Percentiles rank a stretch among this genome's conserved stretches.
Conservation (phyloP, 2,113 vertebrate genomes). For the Tautogolabrus adspersus region DNA sequence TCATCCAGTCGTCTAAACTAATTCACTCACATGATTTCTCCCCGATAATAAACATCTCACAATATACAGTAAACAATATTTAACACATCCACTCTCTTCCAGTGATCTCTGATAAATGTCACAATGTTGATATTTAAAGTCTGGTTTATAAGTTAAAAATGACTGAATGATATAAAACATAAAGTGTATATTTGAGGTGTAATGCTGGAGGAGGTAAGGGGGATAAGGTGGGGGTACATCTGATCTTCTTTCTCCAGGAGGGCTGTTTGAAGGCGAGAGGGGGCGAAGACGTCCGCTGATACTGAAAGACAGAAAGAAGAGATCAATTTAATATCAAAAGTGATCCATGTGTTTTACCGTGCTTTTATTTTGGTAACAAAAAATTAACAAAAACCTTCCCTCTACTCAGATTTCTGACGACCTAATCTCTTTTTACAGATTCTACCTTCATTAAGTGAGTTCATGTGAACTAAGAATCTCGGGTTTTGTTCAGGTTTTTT, state of each 20-base stretch:
- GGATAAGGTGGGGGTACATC: slow-evolving; percentile 20
- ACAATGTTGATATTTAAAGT: slow-evolving; percentile 7
- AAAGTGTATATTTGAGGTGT: not conserved
- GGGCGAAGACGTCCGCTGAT: slow-evolving; percentile 88
- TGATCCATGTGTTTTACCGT: too few species aligned
- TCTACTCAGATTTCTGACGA: too few species aligned
- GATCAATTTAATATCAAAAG: not conserved
- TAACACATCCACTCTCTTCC: slow-evolving; percentile 5
- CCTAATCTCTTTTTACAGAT: too few species aligned
- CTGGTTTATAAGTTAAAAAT: not conserved
- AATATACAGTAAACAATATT: slow-evolving; percentile 2
- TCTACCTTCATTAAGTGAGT: too few species aligned
- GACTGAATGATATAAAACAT: not conserved
- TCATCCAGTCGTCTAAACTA: slow-evolving; percentile 23
- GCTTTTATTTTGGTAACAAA: too few species aligned
- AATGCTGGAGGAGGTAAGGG: not conserved
- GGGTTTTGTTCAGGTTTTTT: too few species aligned
- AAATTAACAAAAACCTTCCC: too few species aligned
- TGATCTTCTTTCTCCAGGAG: slow-evolving; percentile 88
- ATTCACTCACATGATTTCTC: not conserved
- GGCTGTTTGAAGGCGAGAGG: slow-evolving; percentile 87
- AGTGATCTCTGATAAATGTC: not conserved
- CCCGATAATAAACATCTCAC: not conserved
- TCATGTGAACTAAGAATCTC: too few species aligned
- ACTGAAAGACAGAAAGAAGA: slow-evolving; percentile 75